phyloP scores from a whole-genome alignment of 64 coral and sea anemone genomes.

The Porites lutea region DNA sequence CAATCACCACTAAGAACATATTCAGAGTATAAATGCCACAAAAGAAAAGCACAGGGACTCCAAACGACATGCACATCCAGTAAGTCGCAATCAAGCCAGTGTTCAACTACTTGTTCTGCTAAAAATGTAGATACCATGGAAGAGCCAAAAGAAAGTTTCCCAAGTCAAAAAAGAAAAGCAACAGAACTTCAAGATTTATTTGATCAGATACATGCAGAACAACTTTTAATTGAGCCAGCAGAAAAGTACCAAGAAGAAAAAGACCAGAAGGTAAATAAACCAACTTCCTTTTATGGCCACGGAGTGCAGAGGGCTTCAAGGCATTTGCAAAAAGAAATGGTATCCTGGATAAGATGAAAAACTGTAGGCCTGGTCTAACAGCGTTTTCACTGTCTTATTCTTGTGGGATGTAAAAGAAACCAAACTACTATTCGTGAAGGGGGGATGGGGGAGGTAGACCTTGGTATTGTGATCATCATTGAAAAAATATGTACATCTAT shows the following conservation, averaged over 20 bases:
- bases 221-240: slow-evolving; percentile 13
- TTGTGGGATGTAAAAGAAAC: too few relatives aligned
- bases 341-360: neutral
- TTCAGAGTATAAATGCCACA: neutral
- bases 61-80: neutral
- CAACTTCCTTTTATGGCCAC: neutral
- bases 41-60: neutral
- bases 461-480: too few relatives aligned
- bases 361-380: too few relatives aligned
- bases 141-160: neutral
- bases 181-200: slow-evolving; percentile 24
- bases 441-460: too few relatives aligned
- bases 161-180: neutral
- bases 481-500: too few relatives aligned
- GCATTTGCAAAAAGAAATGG: neutral
- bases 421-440: too few relatives aligned
- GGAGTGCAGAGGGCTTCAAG: neutral
- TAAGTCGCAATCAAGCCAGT: neutral
- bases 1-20: neutral
- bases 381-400: too few relatives aligned
- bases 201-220: slow-evolving; percentile 15
- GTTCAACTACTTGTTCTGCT: neutral
- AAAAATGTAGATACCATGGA: neutral
- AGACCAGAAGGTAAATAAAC: neutral
- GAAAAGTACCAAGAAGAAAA: neutral